Evolutionary conservation across 2,888 invertebrate genomes (phyloP).

Genomic region (Lydus trimaculatus): DNA sequence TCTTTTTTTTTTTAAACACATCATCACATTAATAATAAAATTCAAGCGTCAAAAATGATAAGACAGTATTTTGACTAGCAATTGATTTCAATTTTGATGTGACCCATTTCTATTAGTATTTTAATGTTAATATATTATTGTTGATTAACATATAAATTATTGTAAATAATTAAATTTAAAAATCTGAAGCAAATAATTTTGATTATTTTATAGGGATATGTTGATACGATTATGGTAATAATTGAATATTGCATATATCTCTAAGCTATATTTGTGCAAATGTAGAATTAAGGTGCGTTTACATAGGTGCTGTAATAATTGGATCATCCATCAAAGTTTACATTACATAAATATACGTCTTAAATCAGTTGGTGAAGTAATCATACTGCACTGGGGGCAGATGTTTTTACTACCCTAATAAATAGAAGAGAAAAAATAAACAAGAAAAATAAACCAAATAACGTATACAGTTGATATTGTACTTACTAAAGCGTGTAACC

Average conservation of each 20-base stretch:
- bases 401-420: constrained; percentile 85
- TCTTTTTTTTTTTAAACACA: constrained; percentile 8
- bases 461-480: constrained; percentile 8
- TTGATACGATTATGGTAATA: constrained; percentile 21
- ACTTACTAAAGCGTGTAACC: constrained; percentile 70
- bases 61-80: constrained; percentile 7
- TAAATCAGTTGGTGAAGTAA: constrained; percentile 87
- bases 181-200: constrained; percentile 11
- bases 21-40: constrained; percentile 5
- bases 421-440: constrained; percentile 32
- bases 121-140: neutral
- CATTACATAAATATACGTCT: constrained; percentile 87
- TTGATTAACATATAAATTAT: neutral
- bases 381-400: constrained; percentile 94
- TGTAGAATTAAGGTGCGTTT: constrained; percentile 32
- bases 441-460: constrained; percentile 13
- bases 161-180: constrained; percentile 19
- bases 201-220: constrained; percentile 17
- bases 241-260: constrained; percentile 25
- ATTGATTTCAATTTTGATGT: neutral
- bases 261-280: constrained; percentile 39
- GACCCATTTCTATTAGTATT: neutral
- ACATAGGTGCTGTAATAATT: constrained; percentile 30
- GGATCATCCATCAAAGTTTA: constrained; percentile 23
- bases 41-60: neutral